Evolutionary conservation across 1,140 invertebrate species (phyloP), one percentile per base, ranked within the genome.

Genomic region (Ectropis grisescens): DNA sequence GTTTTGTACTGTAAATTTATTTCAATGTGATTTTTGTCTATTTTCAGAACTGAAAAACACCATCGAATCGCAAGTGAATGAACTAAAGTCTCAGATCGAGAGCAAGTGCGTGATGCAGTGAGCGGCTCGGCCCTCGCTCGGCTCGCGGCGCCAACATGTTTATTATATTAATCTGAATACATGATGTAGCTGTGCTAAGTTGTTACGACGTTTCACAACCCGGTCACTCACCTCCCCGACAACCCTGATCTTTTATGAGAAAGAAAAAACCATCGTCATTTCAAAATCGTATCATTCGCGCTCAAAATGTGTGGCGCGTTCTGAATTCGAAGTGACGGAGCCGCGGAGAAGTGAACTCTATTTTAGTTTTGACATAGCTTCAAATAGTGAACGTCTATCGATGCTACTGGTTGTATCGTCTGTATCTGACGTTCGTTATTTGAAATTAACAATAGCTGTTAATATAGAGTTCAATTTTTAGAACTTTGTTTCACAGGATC

Each of bases 21-120:
- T n/a, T n/a, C n/a, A n/a, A n/a, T n/a, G n/a, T n/a, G n/a, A n/a
- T n/a, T n/a, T n/a, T n/a, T n/a, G n/a, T n/a, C n/a, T 72, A 55
- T 44, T 92, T 90, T 57, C 90, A 96, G 94, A 95, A 86, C 82
- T 96, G 85, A 96, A 95, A 87, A 95, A 96, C 84, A 91, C 93
- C 76, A 91, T 96, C 87, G 93, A 96, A 85, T 93, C 92, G 69
- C 93, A 95, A 88, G 93, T 96, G 81, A 96, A 91, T 84, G 94
- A 96, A 86, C 85, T 96, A 76, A 96, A 95, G 85, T 89, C 93
- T 65, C 93, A 95, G 85, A 93, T 96, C 79, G 94, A 96, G 87
- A 94, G 91, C 85, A 95, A 93, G 86, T 96, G 93, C 85, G 91
- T 89, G 69, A 89, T 94, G 85, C 93, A 95, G 91, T 94, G 71